Percentiles rank a stretch among this genome's conserved stretches.
phyloP scores from a whole-genome alignment of 37 sponge, comb jelly and placozoan species.

The Beroe ovata region DNA sequence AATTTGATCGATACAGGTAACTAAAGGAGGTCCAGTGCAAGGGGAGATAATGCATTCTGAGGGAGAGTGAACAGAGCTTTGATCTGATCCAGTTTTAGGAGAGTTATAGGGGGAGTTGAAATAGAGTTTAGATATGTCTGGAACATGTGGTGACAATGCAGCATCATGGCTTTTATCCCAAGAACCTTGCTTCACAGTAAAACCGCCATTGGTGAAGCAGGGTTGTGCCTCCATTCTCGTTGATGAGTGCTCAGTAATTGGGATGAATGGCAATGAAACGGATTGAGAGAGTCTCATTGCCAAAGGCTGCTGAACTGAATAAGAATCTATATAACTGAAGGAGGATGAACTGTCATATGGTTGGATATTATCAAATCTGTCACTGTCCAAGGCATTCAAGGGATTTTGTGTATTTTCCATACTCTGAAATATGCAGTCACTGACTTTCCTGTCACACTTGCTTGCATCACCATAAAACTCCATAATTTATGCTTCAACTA shows the following conservation, averaged over 20 bases:
- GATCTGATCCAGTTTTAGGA: not conserved
- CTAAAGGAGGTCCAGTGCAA: not conserved
- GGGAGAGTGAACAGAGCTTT: constrained; percentile 37
- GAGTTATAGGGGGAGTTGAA: constrained; percentile 29
- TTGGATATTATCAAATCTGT: not conserved
- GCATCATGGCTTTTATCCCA: not conserved
- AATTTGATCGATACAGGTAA: not conserved
- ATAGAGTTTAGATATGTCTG: not conserved
- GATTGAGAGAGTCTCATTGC: not conserved
- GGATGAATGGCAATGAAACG: not conserved
- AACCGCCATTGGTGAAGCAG: not conserved
- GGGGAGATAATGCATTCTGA: constrained; percentile 38
- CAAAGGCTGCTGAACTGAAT: not conserved
- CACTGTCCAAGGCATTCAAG: too few relatives aligned
- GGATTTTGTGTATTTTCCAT: not conserved
- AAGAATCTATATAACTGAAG: not conserved
- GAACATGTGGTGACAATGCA: not conserved
- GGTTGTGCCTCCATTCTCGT: not conserved
- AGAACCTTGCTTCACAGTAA: not conserved
- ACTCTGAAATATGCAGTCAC: not conserved
- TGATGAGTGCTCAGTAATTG: not conserved
- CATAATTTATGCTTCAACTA: not conserved
- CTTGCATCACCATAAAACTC: not conserved
- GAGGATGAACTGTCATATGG: not conserved
- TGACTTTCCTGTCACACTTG: not conserved